Evolutionary conservation across 2,888 invertebrate genomes (phyloP).

Genomic region (Plebejus argus): DNA sequence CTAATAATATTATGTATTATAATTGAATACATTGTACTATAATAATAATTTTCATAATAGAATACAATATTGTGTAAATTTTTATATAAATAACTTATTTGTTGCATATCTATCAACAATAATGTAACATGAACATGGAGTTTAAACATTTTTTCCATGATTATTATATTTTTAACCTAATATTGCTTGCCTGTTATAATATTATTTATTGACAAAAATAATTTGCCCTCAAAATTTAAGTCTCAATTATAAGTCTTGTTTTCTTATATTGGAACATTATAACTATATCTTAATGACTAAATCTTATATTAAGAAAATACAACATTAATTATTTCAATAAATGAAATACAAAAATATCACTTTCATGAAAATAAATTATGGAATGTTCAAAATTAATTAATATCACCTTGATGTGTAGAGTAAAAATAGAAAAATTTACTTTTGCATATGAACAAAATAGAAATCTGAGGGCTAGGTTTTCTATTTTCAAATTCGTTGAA

Average conservation of each 20-base stretch:
- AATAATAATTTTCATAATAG: not conserved
- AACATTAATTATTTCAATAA: not conserved
- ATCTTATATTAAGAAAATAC: not conserved
- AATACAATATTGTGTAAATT: conserved; percentile 11
- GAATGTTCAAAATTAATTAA: conserved; percentile 37
- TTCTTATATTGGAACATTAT: conserved; percentile 4
- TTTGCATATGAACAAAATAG: not conserved
- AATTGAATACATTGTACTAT: not conserved
- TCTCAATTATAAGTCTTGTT: conserved; percentile 9
- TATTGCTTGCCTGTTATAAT: not conserved
- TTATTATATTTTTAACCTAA: not conserved
- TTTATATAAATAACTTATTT: not conserved
- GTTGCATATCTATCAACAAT: not conserved
- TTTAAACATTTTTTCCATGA: not conserved
- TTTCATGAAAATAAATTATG: conserved; percentile 34
- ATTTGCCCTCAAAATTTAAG: not conserved
- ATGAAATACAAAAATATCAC: conserved; percentile 8
- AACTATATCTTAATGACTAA: not conserved
- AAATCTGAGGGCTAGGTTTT: not conserved
- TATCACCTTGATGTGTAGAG: conserved; percentile 21
- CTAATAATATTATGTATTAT: not conserved
- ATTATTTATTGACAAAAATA: not conserved
- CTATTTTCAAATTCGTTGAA: conserved; percentile 39
- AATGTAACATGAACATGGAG: not conserved
- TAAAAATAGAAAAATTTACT: not conserved